Percentiles rank a stretch among this genome's conserved stretches.
phyloP scores from a whole-genome alignment of 2,113 vertebrate species.

The Arvicanthis niloticus region DNA sequence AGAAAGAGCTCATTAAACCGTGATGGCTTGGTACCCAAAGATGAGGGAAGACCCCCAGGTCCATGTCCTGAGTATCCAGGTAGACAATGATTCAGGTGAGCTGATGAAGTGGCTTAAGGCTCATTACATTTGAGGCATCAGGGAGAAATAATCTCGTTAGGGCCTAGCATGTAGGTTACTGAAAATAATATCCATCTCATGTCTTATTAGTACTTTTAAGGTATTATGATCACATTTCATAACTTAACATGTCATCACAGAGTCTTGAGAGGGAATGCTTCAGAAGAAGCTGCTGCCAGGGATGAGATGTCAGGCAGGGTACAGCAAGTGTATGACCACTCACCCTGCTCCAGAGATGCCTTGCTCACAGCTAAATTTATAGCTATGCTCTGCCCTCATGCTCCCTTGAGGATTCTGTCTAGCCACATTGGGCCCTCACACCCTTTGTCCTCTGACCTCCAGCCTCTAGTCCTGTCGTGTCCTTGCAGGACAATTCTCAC shows the following conservation, averaged over 20 bases:
- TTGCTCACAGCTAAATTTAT: background rate
- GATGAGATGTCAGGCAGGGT: background rate
- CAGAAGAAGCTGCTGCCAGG: background rate
- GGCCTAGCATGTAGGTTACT: background rate
- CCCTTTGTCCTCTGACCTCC: background rate
- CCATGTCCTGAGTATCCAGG: background rate
- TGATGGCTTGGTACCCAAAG: conserved; percentile 23
- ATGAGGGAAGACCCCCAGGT: background rate
- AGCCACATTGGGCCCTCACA: background rate
- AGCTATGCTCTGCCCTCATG: fast-evolving
- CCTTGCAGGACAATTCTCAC: background rate
- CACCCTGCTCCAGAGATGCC: background rate
- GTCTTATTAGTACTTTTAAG: conserved; percentile 37
- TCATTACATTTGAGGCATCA: background rate
- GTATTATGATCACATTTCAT: background rate
- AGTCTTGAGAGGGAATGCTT: background rate
- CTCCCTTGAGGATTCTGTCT: background rate
- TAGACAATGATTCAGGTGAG: background rate
- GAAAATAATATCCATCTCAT: background rate
- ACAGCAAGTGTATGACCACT: background rate
- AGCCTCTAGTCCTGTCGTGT: background rate
- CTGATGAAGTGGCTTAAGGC: background rate
- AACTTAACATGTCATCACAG: background rate
- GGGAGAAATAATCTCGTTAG: background rate
- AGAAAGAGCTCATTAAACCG: background rate